Conservation (phyloP, 2,113 vertebrate genomes). For the Corydoras maculifer region DNA sequence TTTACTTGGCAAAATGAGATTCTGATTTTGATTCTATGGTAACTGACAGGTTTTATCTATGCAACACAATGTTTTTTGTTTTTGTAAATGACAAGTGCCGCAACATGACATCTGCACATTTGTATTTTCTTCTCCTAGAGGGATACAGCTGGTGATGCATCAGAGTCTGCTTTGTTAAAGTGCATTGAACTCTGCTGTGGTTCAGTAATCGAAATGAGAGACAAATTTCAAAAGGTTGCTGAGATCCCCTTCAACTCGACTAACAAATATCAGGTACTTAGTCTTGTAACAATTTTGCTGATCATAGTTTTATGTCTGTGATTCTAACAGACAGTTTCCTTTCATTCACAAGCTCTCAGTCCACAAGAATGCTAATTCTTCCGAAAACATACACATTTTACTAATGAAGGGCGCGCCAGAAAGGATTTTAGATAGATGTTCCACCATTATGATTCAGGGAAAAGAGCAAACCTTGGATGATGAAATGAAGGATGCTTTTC, state of each 20-base stretch:
- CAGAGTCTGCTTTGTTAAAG: constrained; percentile 85
- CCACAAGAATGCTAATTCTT: constrained; percentile 68
- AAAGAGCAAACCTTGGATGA: constrained; percentile 75
- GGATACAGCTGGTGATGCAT: constrained; percentile 80
- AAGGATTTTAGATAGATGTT: constrained; percentile 82
- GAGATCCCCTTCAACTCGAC: constrained; percentile 93
- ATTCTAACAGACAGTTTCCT: background rate
- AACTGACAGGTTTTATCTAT: background rate
- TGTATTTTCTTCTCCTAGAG: constrained; percentile 54
- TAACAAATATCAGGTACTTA: constrained; percentile 84
- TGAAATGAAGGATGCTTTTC: constrained; percentile 78
- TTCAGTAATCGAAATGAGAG: constrained; percentile 73
- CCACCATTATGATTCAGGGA: constrained; percentile 76
- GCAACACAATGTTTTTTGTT: too few relatives aligned
- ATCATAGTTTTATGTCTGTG: background rate
- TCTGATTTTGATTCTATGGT: background rate
- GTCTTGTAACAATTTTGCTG: background rate
- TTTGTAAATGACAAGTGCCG: background rate
- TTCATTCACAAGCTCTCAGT: constrained; percentile 70
- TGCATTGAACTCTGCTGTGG: constrained; percentile 86
- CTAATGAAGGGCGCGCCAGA: constrained; percentile 89
- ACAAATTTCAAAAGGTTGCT: constrained; percentile 70
- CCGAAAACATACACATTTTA: constrained; percentile 65
- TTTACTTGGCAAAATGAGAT: too few relatives aligned
- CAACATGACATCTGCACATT: background rate